Evolutionary conservation across 2,888 invertebrate species (phyloP).

Genomic region (Leptinotarsa tumamoca): DNA sequence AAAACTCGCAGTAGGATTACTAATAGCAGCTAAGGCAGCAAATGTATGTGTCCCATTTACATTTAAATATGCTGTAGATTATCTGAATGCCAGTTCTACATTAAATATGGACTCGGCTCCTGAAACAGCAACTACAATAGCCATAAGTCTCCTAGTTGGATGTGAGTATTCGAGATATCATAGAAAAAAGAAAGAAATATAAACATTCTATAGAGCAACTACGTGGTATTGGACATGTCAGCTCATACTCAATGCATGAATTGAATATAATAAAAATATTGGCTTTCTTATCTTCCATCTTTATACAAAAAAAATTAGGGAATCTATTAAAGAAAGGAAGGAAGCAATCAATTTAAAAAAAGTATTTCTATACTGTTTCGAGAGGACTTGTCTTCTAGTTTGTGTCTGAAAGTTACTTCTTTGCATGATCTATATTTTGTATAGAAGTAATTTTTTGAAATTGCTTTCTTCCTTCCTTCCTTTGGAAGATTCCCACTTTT

Average conservation of each 20-base stretch:
- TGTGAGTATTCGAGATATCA: slow-evolving; percentile 73
- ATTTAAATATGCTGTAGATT: slow-evolving; percentile 94
- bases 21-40: slow-evolving; percentile 86
- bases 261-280: background rate
- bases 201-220: background rate
- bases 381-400: too few relatives aligned
- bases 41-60: slow-evolving; percentile 95
- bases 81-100: slow-evolving; percentile 76
- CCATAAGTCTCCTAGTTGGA: slow-evolving; percentile 85
- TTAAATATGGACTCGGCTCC: slow-evolving; percentile 84
- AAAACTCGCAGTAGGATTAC: slow-evolving; percentile 81
- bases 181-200: background rate
- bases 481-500: too few relatives aligned
- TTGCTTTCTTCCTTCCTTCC: too few relatives aligned
- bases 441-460: too few relatives aligned
- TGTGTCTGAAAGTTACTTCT: too few relatives aligned
- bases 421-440: too few relatives aligned
- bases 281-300: too few relatives aligned
- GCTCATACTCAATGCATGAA: too few relatives aligned
- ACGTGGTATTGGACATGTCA: background rate
- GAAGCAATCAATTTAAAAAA: too few relatives aligned
- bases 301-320: too few relatives aligned
- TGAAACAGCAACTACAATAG: slow-evolving; percentile 82
- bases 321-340: too few relatives aligned
- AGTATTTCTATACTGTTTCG: too few relatives aligned